Base-by-base conservation (phyloP, 2,797 vertebrate genomes). In the Microtus californicus region DNA sequence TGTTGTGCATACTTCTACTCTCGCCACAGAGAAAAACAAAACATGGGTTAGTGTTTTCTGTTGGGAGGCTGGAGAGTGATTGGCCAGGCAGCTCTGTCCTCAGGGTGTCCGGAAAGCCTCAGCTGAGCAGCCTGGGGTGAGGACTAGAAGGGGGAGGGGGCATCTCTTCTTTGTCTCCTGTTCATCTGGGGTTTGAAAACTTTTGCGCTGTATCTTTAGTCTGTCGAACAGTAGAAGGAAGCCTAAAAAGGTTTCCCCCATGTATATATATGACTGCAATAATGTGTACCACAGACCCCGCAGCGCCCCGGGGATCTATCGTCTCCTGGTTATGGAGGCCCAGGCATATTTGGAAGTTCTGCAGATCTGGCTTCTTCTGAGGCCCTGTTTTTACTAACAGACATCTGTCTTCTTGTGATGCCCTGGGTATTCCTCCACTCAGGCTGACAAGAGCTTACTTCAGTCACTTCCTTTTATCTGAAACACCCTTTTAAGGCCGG, bases 321-420 rank as follows among this genome's bases (percentile, higher is more conserved):
- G 21, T 73, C 12, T 65, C 25, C 12, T 11, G 1, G 5, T 74
- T 87, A 74, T 23, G 40, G 59, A n/a, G n/a, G 21, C 4, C 25
- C 0, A 9, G 15, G 43, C 1, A 0, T 34, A 13, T 48, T 11
- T 48, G 48, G 48, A 11, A 11, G 48, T 48, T 48, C 48, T 0
- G 7, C 4, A 43, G 40, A 27, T 21, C 21, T 43, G 48, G 4
- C 14, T 8, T 91, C 92, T 78, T 59, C 51, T 8, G 51, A 83
- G 69, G 19, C 14, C 14, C 17, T 5, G 27, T 27, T 29, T 37
- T 61, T 48, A 23, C 29, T 63, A 27, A 23, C 37, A 45, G 89
- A 61, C 2, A 6, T 12, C n/a, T 2, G 3, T 34, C 82, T 17
- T 65, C 43, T 40, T 86, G 29, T 8, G 82, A 27, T n/a, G 65